Evolutionary conservation across 2,113 vertebrate genomes (phyloP).

Genomic region (Thinocorus orbignyianus): DNA sequence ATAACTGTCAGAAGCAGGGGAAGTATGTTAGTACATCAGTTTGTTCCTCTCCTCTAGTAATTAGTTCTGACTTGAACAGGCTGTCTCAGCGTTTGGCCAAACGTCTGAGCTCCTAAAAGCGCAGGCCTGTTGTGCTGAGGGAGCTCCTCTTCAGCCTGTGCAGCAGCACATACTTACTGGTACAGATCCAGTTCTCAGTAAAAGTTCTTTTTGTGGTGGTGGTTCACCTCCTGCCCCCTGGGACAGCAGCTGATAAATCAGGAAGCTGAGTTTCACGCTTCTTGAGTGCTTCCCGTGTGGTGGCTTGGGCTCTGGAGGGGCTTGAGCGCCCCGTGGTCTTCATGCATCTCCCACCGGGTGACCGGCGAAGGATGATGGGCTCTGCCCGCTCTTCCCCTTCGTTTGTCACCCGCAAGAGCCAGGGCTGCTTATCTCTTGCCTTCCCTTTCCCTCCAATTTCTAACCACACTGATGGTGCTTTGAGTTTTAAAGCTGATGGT

Average conservation of each 20-base stretch:
- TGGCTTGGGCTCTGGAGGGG: not conserved
- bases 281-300: not conserved
- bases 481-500: not conserved
- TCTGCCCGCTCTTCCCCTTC: not conserved
- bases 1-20: not conserved
- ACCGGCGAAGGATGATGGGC: not conserved
- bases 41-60: not conserved
- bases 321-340: not conserved
- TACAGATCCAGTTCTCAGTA: not conserved
- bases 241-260: conserved; percentile 44
- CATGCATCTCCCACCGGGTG: fast-evolving
- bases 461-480: fast-evolving
- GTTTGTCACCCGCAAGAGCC: not conserved
- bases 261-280: not conserved
- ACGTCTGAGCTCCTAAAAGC: not conserved
- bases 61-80: conserved; percentile 13
- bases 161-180: not conserved
- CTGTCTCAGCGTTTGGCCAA: not conserved
- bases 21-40: not conserved
- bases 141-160: not conserved
- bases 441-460: not conserved
- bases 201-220: conserved; percentile 24
- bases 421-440: not conserved
- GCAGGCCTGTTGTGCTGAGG: not conserved
- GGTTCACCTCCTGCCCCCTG: conserved; percentile 32